phyloP scores from a whole-genome alignment of 1,140 invertebrate species.

The Ctenoplectra terminalis region DNA sequence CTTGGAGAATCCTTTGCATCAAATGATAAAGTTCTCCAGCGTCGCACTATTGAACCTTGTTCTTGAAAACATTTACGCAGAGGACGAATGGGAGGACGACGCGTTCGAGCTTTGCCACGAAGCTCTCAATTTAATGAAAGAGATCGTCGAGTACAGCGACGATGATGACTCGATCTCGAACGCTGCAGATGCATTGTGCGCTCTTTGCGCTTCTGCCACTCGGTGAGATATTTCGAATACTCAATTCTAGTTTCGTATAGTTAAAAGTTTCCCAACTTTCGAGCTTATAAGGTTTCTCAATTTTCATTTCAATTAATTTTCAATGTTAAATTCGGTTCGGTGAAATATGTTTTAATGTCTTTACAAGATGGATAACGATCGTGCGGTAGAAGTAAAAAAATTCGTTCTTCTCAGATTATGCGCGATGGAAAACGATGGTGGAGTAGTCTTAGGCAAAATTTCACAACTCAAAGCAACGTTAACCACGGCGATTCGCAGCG shows the following conservation, averaged over 20 bases:
- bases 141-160: conserved; percentile 46
- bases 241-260: background rate
- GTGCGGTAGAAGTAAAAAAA: background rate
- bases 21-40: conserved; percentile 31
- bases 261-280: too few species aligned
- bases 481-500: conserved; percentile 14
- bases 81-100: conserved; percentile 5
- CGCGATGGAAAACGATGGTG: background rate
- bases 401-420: conserved; percentile 31
- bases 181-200: conserved; percentile 32
- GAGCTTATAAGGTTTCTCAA: background rate
- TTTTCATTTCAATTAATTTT: background rate
- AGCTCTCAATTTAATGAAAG: conserved; percentile 45
- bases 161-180: conserved; percentile 33
- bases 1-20: background rate
- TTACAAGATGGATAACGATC: too few species aligned
- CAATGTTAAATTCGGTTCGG: too few species aligned
- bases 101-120: conserved; percentile 43
- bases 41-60: conserved; percentile 45
- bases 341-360: too few species aligned
- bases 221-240: conserved; percentile 29
- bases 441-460: background rate
- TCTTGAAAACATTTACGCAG: conserved; percentile 17
- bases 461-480: background rate
- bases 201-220: conserved; percentile 39